A percentile compares a stretch with the other conserved stretches of the same genome.
These are phyloP conservation scores for Desoria tigrina DNA, from an alignment of 2,888 invertebrate species.

Conservation along the genomic window DNA sequence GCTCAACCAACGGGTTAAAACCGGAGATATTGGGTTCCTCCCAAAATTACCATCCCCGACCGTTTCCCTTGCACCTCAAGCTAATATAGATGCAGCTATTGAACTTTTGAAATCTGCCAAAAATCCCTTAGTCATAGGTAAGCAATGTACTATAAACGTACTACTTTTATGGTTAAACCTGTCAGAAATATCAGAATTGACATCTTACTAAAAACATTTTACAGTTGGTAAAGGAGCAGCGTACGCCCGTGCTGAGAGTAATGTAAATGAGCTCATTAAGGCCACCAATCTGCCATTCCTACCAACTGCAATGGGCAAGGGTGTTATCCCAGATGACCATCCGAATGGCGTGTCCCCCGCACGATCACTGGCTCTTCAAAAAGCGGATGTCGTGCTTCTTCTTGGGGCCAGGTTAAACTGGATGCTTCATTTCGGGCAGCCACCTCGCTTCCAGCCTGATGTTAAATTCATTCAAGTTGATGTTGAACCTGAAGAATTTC, in stretches of 20 bases:
- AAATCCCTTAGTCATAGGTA: constrained; percentile 75
- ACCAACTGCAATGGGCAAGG: constrained; percentile 90
- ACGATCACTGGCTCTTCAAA: constrained; percentile 78
- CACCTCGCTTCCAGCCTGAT: constrained; percentile 77
- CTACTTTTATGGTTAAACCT: no score
- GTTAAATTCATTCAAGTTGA: constrained; percentile 92
- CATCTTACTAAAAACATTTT: no score
- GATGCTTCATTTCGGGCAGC: constrained; percentile 94
- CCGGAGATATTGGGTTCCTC: constrained; percentile 55
- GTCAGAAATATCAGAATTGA: no score
- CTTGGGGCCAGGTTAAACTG: constrained; percentile 93
- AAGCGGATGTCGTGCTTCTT: constrained; percentile 84
- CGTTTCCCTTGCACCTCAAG: constrained; percentile 69
- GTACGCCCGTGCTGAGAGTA: constrained; percentile 75
- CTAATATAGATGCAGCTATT: constrained; percentile 70
- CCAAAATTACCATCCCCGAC: constrained; percentile 64
- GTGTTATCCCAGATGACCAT: constrained; percentile 61
- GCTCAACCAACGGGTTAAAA: constrained; percentile 62
- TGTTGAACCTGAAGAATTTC: constrained; percentile 83
- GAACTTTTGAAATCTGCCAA: constrained; percentile 68
- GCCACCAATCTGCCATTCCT: constrained; percentile 80
- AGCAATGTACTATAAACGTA: no score
- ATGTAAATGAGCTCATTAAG: constrained; percentile 69
- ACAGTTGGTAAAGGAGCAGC: constrained; percentile 65
- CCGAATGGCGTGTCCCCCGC: constrained; percentile 80